Conservation (phyloP, 2,113 vertebrate genomes). For the Gambusia holbrooki region DNA sequence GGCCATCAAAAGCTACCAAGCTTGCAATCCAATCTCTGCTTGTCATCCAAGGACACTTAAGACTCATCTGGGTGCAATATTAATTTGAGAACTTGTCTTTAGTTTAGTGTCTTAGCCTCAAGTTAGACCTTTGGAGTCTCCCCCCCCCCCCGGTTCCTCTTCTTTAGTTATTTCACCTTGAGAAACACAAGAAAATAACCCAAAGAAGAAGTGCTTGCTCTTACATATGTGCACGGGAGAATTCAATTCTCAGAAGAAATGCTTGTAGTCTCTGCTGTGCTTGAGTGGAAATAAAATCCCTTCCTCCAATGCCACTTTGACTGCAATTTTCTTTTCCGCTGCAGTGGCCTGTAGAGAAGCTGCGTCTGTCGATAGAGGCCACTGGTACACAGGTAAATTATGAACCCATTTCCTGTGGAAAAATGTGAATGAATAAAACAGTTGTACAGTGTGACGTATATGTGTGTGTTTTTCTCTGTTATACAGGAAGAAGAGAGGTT, state of each 20-base stretch:
- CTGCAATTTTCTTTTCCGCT: constrained; percentile 34
- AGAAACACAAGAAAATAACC: constrained; percentile 6
- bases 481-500: constrained; percentile 50
- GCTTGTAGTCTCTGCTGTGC: constrained; percentile 25
- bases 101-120: constrained; percentile 56
- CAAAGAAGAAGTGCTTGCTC: background rate
- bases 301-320: constrained; percentile 30
- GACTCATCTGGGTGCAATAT: constrained; percentile 72
- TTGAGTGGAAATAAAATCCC: constrained; percentile 16
- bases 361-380: constrained; percentile 13
- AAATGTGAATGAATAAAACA: constrained; percentile 3
- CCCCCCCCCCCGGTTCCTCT: background rate
- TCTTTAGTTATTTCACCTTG: background rate
- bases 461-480: constrained; percentile 23
- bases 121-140: constrained; percentile 30
- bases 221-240: constrained; percentile 22
- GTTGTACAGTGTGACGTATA: constrained; percentile 5
- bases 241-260: constrained; percentile 31
- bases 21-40: constrained; percentile 77
- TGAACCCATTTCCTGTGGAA: constrained; percentile 4
- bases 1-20: constrained; percentile 77
- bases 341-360: constrained; percentile 62
- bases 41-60: constrained; percentile 77
- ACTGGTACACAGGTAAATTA: constrained; percentile 33
- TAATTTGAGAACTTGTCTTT: constrained; percentile 68